phyloP scores from a whole-genome alignment of 2,888 invertebrate genomes.

The Diachrysia chrysitis region DNA sequence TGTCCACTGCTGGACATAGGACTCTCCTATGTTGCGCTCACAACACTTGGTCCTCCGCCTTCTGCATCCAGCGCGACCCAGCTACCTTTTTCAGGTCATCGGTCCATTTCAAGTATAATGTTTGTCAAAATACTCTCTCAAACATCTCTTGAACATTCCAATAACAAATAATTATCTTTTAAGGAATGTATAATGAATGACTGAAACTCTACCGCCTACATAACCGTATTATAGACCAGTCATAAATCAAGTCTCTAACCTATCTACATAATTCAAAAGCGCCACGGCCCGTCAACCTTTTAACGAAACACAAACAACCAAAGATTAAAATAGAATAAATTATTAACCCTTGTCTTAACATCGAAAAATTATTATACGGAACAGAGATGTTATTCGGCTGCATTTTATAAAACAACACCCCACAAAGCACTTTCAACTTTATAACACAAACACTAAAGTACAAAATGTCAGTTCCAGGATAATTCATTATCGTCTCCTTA shows the following conservation, averaged over 20 bases:
- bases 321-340: constrained; percentile 79
- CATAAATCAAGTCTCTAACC: constrained; percentile 43
- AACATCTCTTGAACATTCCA: constrained; percentile 7
- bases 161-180: neutral
- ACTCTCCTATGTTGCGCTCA: too few species aligned
- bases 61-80: too few species aligned
- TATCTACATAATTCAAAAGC: constrained; percentile 28
- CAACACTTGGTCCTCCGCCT: too few species aligned
- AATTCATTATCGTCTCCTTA: constrained; percentile 81
- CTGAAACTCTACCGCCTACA: constrained; percentile 14
- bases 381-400: constrained; percentile 78
- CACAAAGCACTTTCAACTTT: constrained; percentile 61
- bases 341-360: constrained; percentile 84
- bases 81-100: too few species aligned
- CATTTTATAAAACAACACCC: constrained; percentile 69
- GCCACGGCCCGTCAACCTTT: constrained; percentile 41
- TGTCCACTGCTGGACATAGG: too few species aligned
- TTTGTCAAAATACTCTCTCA: neutral
- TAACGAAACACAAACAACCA: constrained; percentile 60
- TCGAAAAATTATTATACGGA: constrained; percentile 80
- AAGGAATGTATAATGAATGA: constrained; percentile 10
- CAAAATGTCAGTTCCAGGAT: constrained; percentile 46
- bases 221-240: constrained; percentile 3
- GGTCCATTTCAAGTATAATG: too few species aligned
- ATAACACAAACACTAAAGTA: constrained; percentile 39